Percentiles rank a stretch among this genome's conserved stretches.
phyloP scores from a whole-genome alignment of 1,140 invertebrate genomes.

The Drosophila jambulina region DNA sequence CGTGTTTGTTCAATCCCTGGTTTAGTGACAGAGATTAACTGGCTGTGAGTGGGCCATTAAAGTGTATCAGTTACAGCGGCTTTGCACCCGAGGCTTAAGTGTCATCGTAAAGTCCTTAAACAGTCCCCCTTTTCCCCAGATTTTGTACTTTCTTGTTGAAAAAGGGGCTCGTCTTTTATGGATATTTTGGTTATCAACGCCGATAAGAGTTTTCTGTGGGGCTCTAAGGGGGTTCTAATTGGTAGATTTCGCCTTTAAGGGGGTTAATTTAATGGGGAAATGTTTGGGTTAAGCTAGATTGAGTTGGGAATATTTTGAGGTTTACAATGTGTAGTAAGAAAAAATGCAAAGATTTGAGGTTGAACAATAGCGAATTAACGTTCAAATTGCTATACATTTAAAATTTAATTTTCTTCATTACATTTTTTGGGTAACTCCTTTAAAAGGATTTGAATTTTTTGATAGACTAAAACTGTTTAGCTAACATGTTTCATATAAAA shows the following conservation, averaged over 20 bases:
- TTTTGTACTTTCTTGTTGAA: background rate
- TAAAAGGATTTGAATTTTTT: no score
- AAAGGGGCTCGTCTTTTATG: slow-evolving; percentile 63
- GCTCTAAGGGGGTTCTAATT: background rate
- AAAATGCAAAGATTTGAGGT: background rate
- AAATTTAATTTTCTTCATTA: background rate
- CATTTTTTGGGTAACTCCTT: no score
- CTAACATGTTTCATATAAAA: background rate
- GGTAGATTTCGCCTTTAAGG: background rate
- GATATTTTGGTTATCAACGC: slow-evolving; percentile 42
- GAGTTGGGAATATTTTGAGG: background rate
- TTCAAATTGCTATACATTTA: background rate
- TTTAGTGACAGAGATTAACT: slow-evolving; percentile 24
- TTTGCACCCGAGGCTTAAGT: slow-evolving; percentile 8
- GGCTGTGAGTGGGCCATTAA: slow-evolving; percentile 14
- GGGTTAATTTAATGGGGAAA: background rate
- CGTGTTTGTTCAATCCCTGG: slow-evolving; percentile 24
- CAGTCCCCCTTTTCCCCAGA: slow-evolving; percentile 5
- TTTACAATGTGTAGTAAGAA: background rate
- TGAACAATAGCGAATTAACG: background rate
- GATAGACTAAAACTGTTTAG: no score
- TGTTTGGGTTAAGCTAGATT: background rate
- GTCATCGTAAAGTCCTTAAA: slow-evolving; percentile 18
- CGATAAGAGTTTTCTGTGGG: slow-evolving; percentile 15
- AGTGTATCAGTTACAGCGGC: slow-evolving; percentile 12